Evolutionary conservation across 1,140 invertebrate genomes (phyloP).

Genomic region (Gryllus bimaculatus): DNA sequence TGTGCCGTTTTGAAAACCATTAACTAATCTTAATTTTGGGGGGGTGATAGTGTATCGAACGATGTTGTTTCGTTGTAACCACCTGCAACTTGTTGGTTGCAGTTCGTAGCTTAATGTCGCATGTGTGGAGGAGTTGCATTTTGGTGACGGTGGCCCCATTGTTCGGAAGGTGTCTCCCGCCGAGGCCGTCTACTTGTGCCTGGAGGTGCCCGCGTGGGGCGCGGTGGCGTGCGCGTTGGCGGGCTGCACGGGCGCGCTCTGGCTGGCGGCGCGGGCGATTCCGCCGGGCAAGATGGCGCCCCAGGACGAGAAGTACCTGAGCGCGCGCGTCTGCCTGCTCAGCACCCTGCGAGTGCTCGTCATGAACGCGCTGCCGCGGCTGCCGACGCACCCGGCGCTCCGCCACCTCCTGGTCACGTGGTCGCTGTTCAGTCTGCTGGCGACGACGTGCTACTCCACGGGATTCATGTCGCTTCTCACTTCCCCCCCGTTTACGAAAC

Average conservation of each 20-base stretch:
- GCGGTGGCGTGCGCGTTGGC: neutral
- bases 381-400: neutral
- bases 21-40: too few relatives aligned
- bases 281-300: neutral
- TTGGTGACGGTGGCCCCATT: too few relatives aligned
- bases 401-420: neutral
- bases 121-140: too few relatives aligned
- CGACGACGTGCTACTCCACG: neutral
- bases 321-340: neutral
- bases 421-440: neutral
- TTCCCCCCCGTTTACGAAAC: neutral
- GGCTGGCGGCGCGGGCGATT: neutral
- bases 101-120: too few relatives aligned
- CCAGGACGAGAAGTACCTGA: neutral
- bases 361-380: neutral
- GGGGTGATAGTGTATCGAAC: too few relatives aligned
- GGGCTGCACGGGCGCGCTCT: neutral
- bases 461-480: neutral
- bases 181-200: neutral
- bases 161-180: neutral
- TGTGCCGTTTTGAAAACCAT: too few relatives aligned
- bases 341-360: neutral
- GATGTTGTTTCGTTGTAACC: too few relatives aligned
- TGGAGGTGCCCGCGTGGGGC: neutral
- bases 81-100: too few relatives aligned